Conservation (phyloP, 1,140 invertebrate species). For the Drosophila santomea region DNA sequence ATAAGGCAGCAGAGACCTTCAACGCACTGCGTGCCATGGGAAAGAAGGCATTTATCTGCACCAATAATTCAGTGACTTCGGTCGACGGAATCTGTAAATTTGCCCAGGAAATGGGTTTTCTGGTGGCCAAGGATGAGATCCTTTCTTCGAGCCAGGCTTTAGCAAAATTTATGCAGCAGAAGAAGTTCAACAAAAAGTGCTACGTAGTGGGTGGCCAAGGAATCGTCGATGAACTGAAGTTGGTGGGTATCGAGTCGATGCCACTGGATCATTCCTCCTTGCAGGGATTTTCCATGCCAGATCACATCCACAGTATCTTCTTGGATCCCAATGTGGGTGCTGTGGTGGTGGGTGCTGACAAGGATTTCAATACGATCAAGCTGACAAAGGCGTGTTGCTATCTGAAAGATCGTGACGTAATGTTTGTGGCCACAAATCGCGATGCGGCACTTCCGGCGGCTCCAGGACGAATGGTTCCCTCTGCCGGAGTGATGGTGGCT, state of each 20-base stretch:
- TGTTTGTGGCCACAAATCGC: conserved; percentile 58
- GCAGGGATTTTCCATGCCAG: background rate
- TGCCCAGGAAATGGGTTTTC: conserved; percentile 40
- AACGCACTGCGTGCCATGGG: conserved; percentile 58
- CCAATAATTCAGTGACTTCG: conserved; percentile 45
- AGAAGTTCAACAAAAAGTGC: conserved; percentile 40
- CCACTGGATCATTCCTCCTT: background rate
- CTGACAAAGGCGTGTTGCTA: conserved; percentile 45
- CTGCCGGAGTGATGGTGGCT: conserved; percentile 2
- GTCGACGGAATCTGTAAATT: conserved; percentile 5
- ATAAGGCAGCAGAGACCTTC: conserved; percentile 47
- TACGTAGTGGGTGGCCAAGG: conserved; percentile 55
- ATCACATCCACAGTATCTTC: conserved; percentile 50
- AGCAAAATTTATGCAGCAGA: conserved; percentile 39
- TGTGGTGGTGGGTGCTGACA: conserved; percentile 50
- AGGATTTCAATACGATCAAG: conserved; percentile 30
- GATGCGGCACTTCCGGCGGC: conserved; percentile 29
- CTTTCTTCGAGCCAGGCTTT: conserved; percentile 33
- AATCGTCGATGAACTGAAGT: conserved; percentile 47
- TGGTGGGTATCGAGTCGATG: conserved; percentile 48
- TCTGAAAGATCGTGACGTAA: conserved; percentile 9
- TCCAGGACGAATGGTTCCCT: conserved; percentile 7
- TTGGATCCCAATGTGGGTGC: conserved; percentile 52
- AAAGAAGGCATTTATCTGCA: conserved; percentile 54
- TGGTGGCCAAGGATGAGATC: conserved; percentile 41